These are phyloP conservation scores for Ophion obscuratus DNA, from an alignment of 2,888 invertebrate species.

Conservation along the genomic window DNA sequence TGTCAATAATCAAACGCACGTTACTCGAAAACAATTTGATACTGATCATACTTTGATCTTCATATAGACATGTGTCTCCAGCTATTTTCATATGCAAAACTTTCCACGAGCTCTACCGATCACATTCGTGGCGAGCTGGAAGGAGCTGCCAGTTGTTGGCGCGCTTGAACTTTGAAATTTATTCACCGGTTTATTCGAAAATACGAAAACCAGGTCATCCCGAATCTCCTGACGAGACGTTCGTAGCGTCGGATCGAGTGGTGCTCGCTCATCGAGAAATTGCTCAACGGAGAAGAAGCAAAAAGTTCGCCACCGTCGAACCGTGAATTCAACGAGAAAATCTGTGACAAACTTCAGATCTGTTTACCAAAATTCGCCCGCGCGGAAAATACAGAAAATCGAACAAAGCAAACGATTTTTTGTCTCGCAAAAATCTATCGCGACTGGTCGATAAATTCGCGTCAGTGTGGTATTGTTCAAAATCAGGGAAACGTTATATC, in stretches of 20 bases:
- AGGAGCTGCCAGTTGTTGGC: background rate
- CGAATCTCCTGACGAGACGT: constrained; percentile 26
- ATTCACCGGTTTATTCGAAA: constrained; percentile 30
- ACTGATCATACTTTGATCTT: background rate
- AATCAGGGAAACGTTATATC: background rate
- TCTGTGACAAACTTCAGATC: constrained; percentile 51
- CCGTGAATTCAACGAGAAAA: constrained; percentile 46
- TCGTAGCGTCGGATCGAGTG: constrained; percentile 5
- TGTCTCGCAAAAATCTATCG: constrained; percentile 11
- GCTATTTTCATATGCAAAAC: background rate
- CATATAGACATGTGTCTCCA: background rate
- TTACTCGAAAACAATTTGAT: background rate
- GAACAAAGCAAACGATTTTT: background rate
- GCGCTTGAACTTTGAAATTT: constrained; percentile 27
- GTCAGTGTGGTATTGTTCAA: constrained; percentile 4
- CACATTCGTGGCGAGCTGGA: background rate
- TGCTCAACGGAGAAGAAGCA: constrained; percentile 52
- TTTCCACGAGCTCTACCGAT: background rate
- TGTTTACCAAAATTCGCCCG: constrained; percentile 56
- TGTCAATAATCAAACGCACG: background rate
- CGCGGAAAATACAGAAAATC: constrained; percentile 21
- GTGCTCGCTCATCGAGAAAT: constrained; percentile 40
- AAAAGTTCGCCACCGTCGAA: constrained; percentile 43
- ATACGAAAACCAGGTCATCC: constrained; percentile 53
- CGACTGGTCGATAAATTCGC: constrained; percentile 11